Evolutionary conservation across 2,888 invertebrate species (phyloP), one percentile per base, ranked within the genome.

Genomic region (Psylliodes chrysocephalus): DNA sequence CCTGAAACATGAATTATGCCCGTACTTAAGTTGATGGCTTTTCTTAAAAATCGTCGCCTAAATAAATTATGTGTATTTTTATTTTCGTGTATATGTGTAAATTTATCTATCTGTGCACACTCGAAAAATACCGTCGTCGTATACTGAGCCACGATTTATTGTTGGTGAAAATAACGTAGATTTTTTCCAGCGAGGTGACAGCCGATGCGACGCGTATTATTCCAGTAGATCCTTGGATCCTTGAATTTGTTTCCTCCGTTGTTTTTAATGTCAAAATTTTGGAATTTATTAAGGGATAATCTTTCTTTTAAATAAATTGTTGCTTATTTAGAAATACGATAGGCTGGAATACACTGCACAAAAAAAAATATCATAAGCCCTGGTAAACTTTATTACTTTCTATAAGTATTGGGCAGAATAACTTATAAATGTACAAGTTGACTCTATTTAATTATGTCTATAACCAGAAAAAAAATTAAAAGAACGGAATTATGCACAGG

Each of bases 21-120:
- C 79, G 78, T 83, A 83, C 83, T 83, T 83, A 82, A 81, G 82
- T 79, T 82, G 83, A 83, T 83, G 78, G 82, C 83, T 83, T 83
- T 82, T 80, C 82, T 82, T 82, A 82, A 83, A 59, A 82, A 80
- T 82, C 82, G 81, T 78, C 79, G 78, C 80, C 77, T 78, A 80
- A 81, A 81, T 81, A 81, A 81, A 81, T 81, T 81, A 81, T 80
- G 75, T 76, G 75, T 76, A 76, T 77, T 77, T 77, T 77, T 78
- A 77, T 77, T 78, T 78, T 73, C 75, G 75, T 74, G 72, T 74
- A 74, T 78, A 66, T 73, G 76, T 77, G 75, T 73, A 72, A 75
- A 79, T 79, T 79, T 79, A 79, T 80, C 77, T 78, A 75, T 74
- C 74, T 71, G 69, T 70, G 66, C 65, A 63, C 69, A 59, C 69